These are phyloP conservation scores for Clostera curtula DNA, from an alignment of 2,888 invertebrate genomes.

Conservation along the genomic window DNA sequence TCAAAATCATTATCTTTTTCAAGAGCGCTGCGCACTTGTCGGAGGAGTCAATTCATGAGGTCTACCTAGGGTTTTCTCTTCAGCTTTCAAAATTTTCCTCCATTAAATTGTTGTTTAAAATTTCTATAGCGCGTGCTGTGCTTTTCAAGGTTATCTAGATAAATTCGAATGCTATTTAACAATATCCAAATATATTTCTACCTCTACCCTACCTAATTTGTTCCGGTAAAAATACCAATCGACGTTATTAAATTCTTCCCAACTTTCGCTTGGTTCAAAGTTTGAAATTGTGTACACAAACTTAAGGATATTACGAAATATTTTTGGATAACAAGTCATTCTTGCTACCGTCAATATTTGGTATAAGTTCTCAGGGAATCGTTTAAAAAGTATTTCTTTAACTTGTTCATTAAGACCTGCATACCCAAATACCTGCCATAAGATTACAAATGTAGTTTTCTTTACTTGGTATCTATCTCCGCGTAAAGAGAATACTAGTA, in stretches of 20 bases:
- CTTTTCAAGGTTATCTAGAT: neutral
- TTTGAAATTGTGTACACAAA: slow-evolving; percentile 25
- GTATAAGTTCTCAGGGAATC: slow-evolving; percentile 19
- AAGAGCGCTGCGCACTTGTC: too few relatives aligned
- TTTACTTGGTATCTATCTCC: too few relatives aligned
- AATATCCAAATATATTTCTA: neutral
- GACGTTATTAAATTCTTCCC: slow-evolving; percentile 34
- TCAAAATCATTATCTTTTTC: too few relatives aligned
- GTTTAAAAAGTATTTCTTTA: slow-evolving; percentile 24
- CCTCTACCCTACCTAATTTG: too few relatives aligned
- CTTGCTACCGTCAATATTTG: slow-evolving; percentile 17
- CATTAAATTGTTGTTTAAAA: neutral
- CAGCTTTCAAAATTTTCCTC: too few relatives aligned
- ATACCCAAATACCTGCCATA: too few relatives aligned
- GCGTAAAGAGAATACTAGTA: too few relatives aligned
- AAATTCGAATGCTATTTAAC: neutral
- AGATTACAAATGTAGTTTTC: too few relatives aligned
- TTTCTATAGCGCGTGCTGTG: neutral
- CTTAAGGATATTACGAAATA: slow-evolving; percentile 39
- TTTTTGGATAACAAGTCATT: slow-evolving; percentile 29
- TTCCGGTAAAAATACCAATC: too few relatives aligned
- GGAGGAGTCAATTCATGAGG: too few relatives aligned
- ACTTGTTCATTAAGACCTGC: too few relatives aligned
- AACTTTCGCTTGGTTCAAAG: slow-evolving; percentile 29
- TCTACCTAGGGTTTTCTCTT: too few relatives aligned